Evolutionary conservation across 1,140 invertebrate genomes (phyloP).

Genomic region (Procambarus virginalis): DNA sequence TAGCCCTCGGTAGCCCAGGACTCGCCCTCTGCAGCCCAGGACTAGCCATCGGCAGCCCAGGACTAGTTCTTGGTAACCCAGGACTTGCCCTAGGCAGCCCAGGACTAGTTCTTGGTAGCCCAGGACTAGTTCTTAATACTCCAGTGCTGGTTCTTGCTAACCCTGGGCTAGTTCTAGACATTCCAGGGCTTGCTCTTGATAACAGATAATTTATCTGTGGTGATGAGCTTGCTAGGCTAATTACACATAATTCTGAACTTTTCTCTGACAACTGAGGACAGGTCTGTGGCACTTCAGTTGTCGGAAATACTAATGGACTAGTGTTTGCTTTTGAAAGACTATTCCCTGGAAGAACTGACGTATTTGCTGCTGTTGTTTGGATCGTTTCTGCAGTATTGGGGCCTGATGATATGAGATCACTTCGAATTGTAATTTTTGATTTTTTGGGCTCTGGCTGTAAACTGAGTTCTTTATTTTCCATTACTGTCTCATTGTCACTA

Average conservation of each 20-base stretch:
- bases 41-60: constrained; percentile 9
- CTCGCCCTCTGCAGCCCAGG: constrained; percentile 13
- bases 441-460: constrained; percentile 12
- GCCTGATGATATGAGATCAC: constrained; percentile 26
- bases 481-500: neutral
- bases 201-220: constrained; percentile 1
- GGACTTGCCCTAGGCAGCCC: neutral
- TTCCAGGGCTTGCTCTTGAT: constrained; percentile 28
- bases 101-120: neutral
- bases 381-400: neutral
- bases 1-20: constrained; percentile 10
- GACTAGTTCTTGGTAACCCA: constrained; percentile 14
- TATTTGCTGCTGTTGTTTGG: neutral
- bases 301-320: neutral
- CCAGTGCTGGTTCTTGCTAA: constrained; percentile 17
- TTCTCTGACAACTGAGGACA: neutral
- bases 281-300: neutral
- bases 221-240: constrained; percentile 1
- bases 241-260: constrained; percentile 22
- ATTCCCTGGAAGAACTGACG: constrained; percentile 12
- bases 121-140: constrained; percentile 11
- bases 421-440: constrained; percentile 55
- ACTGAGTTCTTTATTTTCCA: neutral
- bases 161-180: constrained; percentile 36
- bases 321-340: neutral